Base-by-base conservation (phyloP, 2,113 vertebrate genomes). In the Syrrhaptes paradoxus region DNA sequence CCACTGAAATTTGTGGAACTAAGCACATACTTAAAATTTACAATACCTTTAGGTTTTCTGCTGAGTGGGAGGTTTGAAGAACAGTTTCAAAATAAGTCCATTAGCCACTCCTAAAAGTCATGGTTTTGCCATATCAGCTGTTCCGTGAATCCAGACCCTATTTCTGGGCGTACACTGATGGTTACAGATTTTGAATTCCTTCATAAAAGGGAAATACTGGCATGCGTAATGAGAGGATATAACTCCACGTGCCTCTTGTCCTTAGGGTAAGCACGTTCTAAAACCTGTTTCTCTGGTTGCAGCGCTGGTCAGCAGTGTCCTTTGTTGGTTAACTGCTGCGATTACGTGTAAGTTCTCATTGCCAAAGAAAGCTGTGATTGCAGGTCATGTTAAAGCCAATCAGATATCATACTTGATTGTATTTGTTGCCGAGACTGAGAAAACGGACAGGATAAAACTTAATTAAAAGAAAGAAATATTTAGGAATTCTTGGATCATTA, bases 321-420 rank as follows among this genome's bases (percentile, higher is more conserved):
- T 82, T 70, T 63, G 74, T 71, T 46, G 72, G 77, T 95, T 96
- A 90, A 88, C 89, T 94, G 58, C 76, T 90, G 86, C 89, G 77
- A 85, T 65, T 62, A 41, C 52, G 6, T 58, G 1, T 25, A 29
- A 63, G 25, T 89, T 94, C 80, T 93, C 81, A 78, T 92, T 95
- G 96, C 91, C 96, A 96, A 87, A 97, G 96, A 93, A 96, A 81
- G 94, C 26, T 91, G 85, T 92, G 90, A 68, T 73, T 95, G 65
- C 65, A 90, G 73, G 51, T 21, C 24, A 6, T 3, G 5, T 61
- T 74, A 85, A 72, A 92, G 46, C 36, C 68, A 54, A 71, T 67
- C 24, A 76, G 26, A 14, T 75, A 9, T 31, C 58, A 4, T 31
- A 78, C 28, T 58, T 71, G 46, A 74, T 54, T 58, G n/a, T 71